Base-by-base conservation (phyloP, 2,888 invertebrate species). In the Unio pictorum region DNA sequence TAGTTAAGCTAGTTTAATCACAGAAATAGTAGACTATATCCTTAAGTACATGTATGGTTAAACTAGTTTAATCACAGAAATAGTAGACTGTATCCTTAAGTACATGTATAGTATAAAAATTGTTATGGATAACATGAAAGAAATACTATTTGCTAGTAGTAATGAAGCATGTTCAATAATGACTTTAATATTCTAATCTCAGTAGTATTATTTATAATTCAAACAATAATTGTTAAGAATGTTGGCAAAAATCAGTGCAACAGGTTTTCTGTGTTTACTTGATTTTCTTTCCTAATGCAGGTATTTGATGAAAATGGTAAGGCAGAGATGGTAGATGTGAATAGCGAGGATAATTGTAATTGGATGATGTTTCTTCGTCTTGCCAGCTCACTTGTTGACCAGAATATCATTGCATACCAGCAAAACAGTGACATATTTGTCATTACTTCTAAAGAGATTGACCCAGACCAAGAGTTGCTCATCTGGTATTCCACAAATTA, bases 351-450 rank as follows among this genome's bases (percentile, higher is more conserved):
- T 45, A 55, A 69, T 55, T 93, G 93, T 28, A 95, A 95, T 89
- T 95, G 95, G 95, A 94, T 95, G 94, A 92, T 93, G 84, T 95
- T 94, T 90, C 93, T 95, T 0, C 91, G 93, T 80, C 91, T 92
- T 65, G 94, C 95, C 0, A 87, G 90, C 20, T 92, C 91, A 17
- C 91, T 91, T 76, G 89, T 91, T 57, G 94, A 94, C 81, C 94
- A 94, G 89, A 95, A 95, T 90, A 89, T 94, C 73, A 91, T 93
- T 28, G 91, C 94, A 61, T 92, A 92, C 72, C 93, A 93, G 82
- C 91, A 92, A 75, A 92, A 92, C 0, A 72, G 74, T 7, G 61
- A 81, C 34, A 83, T 89, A 60, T 87, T 78, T 74, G 84, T 87
- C 63, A 76, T 86, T 45, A 86, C 87, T 15, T 76, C 72, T 45